A percentile compares a stretch with the other conserved stretches of the same genome.
phyloP scores from a whole-genome alignment of 1,140 invertebrate species.

The Spodoptera litura region DNA sequence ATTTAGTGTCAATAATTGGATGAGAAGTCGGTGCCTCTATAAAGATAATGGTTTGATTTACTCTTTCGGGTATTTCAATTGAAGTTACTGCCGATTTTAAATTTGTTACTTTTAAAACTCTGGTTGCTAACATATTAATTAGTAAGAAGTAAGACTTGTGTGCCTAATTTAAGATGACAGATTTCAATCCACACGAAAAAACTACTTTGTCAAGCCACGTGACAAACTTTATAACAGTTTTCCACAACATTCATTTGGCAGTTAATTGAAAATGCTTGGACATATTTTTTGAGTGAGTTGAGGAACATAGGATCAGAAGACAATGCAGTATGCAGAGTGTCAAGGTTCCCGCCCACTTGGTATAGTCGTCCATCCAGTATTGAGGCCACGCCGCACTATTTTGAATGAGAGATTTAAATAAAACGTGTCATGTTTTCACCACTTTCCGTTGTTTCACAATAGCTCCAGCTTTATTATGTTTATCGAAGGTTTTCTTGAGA shows the following conservation, averaged over 20 bases:
- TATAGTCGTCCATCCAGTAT: slow-evolving; percentile 26
- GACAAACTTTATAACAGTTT: too few relatives aligned
- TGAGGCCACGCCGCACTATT: slow-evolving; percentile 51
- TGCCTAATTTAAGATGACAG: too few relatives aligned
- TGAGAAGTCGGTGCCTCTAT: slow-evolving; percentile 14
- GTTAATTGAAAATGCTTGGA: neutral
- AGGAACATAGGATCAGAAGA: slow-evolving; percentile 16
- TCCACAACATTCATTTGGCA: too few relatives aligned
- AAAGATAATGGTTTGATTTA: slow-evolving; percentile 34
- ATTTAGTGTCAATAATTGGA: slow-evolving; percentile 42
- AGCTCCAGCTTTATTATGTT: slow-evolving; percentile 18
- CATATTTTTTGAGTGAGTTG: neutral
- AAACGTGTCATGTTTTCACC: slow-evolving; percentile 49
- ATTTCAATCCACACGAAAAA: too few relatives aligned
- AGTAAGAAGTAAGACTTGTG: too few relatives aligned
- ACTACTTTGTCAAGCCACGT: too few relatives aligned
- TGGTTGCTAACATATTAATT: too few relatives aligned
- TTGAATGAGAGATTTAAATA: slow-evolving; percentile 56
- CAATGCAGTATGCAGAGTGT: slow-evolving; percentile 41
- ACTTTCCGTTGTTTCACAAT: slow-evolving; percentile 56
- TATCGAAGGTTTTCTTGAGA: slow-evolving; percentile 11
- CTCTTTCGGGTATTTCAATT: neutral
- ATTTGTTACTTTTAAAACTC: neutral
- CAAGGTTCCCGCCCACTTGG: slow-evolving; percentile 48
- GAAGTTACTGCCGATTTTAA: neutral